phyloP scores from a whole-genome alignment of 2,113 vertebrate genomes.

The Oryzias celebensis region DNA sequence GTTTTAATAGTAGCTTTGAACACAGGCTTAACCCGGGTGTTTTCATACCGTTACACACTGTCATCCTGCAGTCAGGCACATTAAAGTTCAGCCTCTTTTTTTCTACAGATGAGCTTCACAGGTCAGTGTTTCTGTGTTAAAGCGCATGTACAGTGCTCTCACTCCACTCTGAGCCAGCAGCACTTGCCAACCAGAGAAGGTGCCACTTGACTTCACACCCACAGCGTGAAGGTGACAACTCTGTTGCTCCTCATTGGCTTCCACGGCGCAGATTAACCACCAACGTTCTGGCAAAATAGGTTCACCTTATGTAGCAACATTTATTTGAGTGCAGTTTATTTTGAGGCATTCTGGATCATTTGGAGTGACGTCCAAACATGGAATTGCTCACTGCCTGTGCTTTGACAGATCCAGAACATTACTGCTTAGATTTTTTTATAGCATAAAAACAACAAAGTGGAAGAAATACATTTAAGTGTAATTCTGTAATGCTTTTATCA shows the following conservation, averaged over 20 bases:
- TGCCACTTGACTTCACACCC: conserved; percentile 40
- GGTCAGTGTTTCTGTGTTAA: conserved; percentile 13
- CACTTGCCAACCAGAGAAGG: conserved; percentile 16
- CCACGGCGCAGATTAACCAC: not conserved
- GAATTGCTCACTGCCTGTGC: too few relatives aligned
- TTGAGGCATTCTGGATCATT: too few relatives aligned
- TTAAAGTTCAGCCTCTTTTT: conserved; percentile 5
- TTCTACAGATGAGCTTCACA: conserved; percentile 2
- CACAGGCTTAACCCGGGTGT: conserved; percentile 18
- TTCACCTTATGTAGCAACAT: too few relatives aligned
- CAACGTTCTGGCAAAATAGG: too few relatives aligned
- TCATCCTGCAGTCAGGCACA: conserved; percentile 27
- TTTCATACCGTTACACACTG: conserved; percentile 42
- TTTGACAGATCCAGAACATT: too few relatives aligned
- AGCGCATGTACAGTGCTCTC: conserved; percentile 2
- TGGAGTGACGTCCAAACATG: too few relatives aligned
- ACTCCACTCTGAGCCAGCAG: not conserved
- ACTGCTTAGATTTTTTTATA: too few relatives aligned
- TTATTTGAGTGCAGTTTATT: too few relatives aligned
- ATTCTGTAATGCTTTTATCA: too few relatives aligned
- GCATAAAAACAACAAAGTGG: too few relatives aligned
- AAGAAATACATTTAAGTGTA: too few relatives aligned
- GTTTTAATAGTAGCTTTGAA: conserved; percentile 15
- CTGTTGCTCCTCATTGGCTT: conserved; percentile 21
- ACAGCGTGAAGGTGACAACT: conserved; percentile 44